phyloP scores from a whole-genome alignment of 2,797 vertebrate species.

The Alauda arvensis region DNA sequence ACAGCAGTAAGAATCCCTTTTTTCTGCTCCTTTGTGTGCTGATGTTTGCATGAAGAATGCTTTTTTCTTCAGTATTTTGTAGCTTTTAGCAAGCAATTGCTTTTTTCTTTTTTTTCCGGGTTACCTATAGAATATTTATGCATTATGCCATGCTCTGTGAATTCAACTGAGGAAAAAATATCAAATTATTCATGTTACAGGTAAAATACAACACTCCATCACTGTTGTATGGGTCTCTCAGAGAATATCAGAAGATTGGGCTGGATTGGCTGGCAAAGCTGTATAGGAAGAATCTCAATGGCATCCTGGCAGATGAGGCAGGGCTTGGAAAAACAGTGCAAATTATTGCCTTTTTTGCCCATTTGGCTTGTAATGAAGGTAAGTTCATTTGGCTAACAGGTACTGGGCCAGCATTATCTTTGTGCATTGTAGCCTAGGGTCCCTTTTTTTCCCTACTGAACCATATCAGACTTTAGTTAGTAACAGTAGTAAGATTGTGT shows the following conservation, averaged over 20 bases:
- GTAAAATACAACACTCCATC: constrained; percentile 71
- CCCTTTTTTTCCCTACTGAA: background rate
- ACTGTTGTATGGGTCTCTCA: constrained; percentile 83
- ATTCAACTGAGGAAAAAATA: background rate
- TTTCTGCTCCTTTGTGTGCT: background rate
- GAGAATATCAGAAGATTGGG: constrained; percentile 91
- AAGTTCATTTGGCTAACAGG: background rate
- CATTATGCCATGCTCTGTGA: background rate
- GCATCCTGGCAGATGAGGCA: constrained; percentile 89
- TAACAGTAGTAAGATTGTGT: background rate
- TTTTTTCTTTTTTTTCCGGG: background rate
- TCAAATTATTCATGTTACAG: background rate
- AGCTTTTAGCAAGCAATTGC: background rate
- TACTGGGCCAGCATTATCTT: background rate
- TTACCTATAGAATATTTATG: background rate
- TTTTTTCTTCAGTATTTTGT: background rate
- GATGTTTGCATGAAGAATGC: background rate
- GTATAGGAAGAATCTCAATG: constrained; percentile 87
- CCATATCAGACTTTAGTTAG: background rate
- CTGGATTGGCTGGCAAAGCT: constrained; percentile 89
- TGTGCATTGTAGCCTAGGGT: background rate
- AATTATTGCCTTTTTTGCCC: constrained; percentile 89
- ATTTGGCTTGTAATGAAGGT: constrained; percentile 89
- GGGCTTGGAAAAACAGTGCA: constrained; percentile 92
- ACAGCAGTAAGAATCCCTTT: constrained; percentile 53